Percentiles rank a stretch among this genome's conserved stretches.
Evolutionary conservation across 2,888 invertebrate genomes (phyloP).

Genomic region (Mythimna pallens): DNA sequence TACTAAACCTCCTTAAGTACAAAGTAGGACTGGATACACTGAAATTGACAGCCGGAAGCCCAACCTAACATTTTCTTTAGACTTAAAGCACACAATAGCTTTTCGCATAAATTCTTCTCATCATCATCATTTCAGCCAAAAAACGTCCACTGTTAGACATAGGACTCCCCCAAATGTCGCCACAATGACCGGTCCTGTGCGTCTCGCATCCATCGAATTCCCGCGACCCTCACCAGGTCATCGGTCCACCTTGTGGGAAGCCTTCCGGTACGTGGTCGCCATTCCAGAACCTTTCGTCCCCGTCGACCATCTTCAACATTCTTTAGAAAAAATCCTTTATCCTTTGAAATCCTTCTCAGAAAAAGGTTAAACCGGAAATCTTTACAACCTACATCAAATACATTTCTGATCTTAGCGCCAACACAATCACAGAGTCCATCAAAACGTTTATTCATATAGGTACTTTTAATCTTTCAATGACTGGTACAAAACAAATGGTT

Average conservation of each 20-base stretch:
- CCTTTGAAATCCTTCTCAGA: constrained; percentile 1
- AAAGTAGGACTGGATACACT: neutral
- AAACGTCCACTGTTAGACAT: too few species aligned
- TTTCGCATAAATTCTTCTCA: constrained; percentile 8
- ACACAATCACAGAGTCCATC: neutral
- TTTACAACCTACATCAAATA: constrained; percentile 30
- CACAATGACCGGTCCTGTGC: too few species aligned
- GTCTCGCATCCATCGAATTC: too few species aligned
- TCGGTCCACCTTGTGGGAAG: too few species aligned
- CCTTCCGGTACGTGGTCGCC: too few species aligned
- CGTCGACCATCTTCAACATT: too few species aligned
- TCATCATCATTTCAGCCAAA: too few species aligned
- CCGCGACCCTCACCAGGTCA: too few species aligned
- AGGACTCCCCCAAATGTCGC: too few species aligned
- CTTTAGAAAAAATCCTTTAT: too few species aligned
- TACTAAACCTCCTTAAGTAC: neutral
- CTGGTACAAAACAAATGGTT: neutral
- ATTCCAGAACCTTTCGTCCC: too few species aligned
- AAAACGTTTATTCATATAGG: neutral
- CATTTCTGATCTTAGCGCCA: constrained; percentile 4
- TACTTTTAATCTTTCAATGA: neutral
- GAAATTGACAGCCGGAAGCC: constrained; percentile 21
- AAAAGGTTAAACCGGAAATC: constrained; percentile 23
- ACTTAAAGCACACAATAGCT: neutral
- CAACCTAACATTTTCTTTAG: constrained; percentile 15